A percentile compares a stretch with the other conserved stretches of the same genome.
Evolutionary conservation across 2,797 vertebrate species (phyloP).

Genomic region (Danionella dracula): DNA sequence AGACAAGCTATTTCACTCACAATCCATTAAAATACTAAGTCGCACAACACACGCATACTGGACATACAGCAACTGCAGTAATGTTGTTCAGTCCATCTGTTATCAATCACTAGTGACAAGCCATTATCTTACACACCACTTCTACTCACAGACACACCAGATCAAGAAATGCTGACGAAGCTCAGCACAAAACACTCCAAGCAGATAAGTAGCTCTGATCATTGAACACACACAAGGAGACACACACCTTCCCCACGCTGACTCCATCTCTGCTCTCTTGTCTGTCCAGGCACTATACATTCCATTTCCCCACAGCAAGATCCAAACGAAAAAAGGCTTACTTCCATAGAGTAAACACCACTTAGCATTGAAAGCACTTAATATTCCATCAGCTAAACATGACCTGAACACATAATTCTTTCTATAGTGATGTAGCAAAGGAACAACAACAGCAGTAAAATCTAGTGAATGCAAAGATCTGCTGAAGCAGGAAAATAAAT

Average conservation of each 20-base stretch:
- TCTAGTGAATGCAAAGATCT: not conserved
- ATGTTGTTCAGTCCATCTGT: not conserved
- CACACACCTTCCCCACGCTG: not conserved
- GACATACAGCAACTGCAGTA: not conserved
- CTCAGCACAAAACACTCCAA: constrained; percentile 7
- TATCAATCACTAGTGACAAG: constrained; percentile 15
- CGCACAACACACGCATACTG: not conserved
- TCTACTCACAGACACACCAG: not conserved
- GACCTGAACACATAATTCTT: not conserved
- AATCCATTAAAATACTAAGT: not conserved
- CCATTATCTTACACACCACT: constrained; percentile 1
- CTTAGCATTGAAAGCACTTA: not conserved
- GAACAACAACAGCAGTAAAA: not conserved
- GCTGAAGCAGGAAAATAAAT: no score
- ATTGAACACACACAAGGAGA: constrained; percentile 1
- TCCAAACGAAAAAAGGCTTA: constrained; percentile 3
- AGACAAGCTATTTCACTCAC: constrained; percentile 2
- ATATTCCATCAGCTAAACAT: constrained; percentile 36
- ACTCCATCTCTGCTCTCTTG: not conserved
- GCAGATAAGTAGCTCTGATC: constrained; percentile 24
- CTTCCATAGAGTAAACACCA: constrained; percentile 16
- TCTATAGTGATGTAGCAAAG: not conserved
- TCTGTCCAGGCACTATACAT: constrained; percentile 19
- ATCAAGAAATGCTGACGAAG: constrained; percentile 29
- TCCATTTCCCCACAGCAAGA: constrained; percentile 28